Percentiles rank a stretch among this genome's conserved stretches.
phyloP scores from a whole-genome alignment of 2,797 vertebrate species.

The Pempheris klunzingeri region DNA sequence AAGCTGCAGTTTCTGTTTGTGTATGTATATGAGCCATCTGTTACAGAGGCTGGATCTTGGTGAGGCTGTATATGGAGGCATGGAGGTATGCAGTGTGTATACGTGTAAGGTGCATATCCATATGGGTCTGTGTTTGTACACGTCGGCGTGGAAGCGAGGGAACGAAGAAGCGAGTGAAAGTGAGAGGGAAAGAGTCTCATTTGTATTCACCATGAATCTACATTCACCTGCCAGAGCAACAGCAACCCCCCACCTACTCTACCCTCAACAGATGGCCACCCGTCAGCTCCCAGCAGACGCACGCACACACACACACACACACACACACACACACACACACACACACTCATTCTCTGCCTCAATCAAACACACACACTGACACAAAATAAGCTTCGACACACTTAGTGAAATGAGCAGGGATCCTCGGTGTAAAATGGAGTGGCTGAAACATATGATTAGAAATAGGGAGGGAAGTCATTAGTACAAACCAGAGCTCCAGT shows the following conservation, averaged over 20 bases:
- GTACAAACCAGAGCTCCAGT: conserved; percentile 79
- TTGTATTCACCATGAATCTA: conserved; percentile 93
- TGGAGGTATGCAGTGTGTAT: conserved; percentile 56
- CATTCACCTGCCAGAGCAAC: conserved; percentile 94
- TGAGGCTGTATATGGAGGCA: conserved; percentile 47
- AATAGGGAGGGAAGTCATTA: conserved; percentile 84
- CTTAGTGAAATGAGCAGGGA: conserved; percentile 80
- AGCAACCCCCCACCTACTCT: conserved; percentile 86
- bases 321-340: conserved; percentile 33
- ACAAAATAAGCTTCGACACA: conserved; percentile 78
- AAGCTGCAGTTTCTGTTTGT: conserved; percentile 36
- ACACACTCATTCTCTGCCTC: conserved; percentile 65
- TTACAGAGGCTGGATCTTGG: conserved; percentile 51
- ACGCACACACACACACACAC: conserved; percentile 58
- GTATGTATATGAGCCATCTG: conserved; percentile 61
- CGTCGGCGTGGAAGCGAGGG: conserved; percentile 56
- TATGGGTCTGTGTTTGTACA: conserved; percentile 73
- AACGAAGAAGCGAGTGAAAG: conserved; percentile 58
- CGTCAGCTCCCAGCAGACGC: conserved; percentile 82
- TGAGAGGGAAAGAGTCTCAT: conserved; percentile 84
- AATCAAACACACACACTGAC: conserved; percentile 62
- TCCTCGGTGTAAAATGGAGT: conserved; percentile 82
- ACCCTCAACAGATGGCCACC: conserved; percentile 88
- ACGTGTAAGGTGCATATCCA: conserved; percentile 65
- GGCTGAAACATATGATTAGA: conserved; percentile 84